phyloP scores from a whole-genome alignment of 2,113 vertebrate genomes.

The Macquaria australasica region DNA sequence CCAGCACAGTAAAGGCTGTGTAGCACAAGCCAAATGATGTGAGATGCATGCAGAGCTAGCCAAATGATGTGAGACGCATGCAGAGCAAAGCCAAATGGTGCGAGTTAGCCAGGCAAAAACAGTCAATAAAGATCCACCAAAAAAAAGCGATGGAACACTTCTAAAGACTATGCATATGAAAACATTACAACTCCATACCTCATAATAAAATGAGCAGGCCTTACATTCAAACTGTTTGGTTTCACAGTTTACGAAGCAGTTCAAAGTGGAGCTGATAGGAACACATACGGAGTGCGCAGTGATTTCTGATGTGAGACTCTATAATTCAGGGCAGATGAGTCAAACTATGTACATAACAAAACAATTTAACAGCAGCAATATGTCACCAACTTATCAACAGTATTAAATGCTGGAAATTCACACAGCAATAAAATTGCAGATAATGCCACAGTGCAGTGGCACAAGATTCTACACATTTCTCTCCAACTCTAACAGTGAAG shows the following conservation, averaged over 20 bases:
- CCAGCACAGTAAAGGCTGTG: conserved; percentile 51
- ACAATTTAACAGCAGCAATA: conserved; percentile 54
- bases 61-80: conserved; percentile 76
- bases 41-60: conserved; percentile 54
- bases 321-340: conserved; percentile 68
- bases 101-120: conserved; percentile 50
- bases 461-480: conserved; percentile 16
- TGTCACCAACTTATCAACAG: conserved; percentile 53
- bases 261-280: conserved; percentile 36
- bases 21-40: conserved; percentile 75
- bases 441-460: conserved; percentile 7
- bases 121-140: conserved; percentile 59
- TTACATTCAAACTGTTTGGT: conserved; percentile 42
- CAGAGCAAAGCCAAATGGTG: conserved; percentile 60
- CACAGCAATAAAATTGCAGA: conserved; percentile 31
- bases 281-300: conserved; percentile 47
- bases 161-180: conserved; percentile 46
- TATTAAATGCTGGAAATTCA: conserved; percentile 31
- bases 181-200: conserved; percentile 35
- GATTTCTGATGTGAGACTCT: conserved; percentile 44
- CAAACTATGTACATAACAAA: conserved; percentile 52
- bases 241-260: conserved; percentile 60
- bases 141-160: conserved; percentile 47
- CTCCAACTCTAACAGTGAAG: not conserved
- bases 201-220: conserved; percentile 29